Evolutionary conservation across 2,888 invertebrate species (phyloP), one percentile per base, ranked within the genome.

Genomic region (Athalia rosae): DNA sequence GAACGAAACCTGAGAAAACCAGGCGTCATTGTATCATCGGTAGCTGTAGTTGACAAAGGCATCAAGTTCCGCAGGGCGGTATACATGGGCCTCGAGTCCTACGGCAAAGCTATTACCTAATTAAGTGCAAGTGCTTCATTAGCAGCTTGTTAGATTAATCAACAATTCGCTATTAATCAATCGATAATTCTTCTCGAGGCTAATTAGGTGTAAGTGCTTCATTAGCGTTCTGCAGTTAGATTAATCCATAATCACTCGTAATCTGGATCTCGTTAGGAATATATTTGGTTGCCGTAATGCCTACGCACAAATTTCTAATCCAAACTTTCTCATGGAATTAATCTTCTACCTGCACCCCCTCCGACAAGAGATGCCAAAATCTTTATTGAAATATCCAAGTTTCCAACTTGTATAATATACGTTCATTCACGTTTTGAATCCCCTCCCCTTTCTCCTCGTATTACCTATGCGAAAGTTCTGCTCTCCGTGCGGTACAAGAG

Each of bases 81-180:
- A 4, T 28, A 28, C 28, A 28, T 28, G 28, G 28, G 28, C 9
- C 48, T 48, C 47, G 48, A 53, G 15, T 43, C 48, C 45, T 66
- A 48, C 48, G 11, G 7, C 8, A 62, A 43, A 45, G 62, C 43
- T 28, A 28, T 28, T 28, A 28, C 28, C 28, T 62, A 62, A 62
- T 62, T 62, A 62, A 15, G 48, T 66, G n/a, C 41, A 8, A 53
- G 53, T 53, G 56, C 69, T 69, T 69, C 69, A 43, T 69, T 69
- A 69, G 56, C 69, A 41, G 69, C 1, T 69, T 28, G 41, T 69
- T 48, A 6, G 53, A 56, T 48, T 69, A 69, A 53, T 69, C 53
- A 69, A 56, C 41, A 28, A 56, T 41, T 56, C 28, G 48, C 56
- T 56, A 53, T 53, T 69, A 69, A 53, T 69, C 43, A 64, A 64